phyloP scores from a whole-genome alignment of 2,888 invertebrate genomes.

The Chromoteleia sp. region DNA sequence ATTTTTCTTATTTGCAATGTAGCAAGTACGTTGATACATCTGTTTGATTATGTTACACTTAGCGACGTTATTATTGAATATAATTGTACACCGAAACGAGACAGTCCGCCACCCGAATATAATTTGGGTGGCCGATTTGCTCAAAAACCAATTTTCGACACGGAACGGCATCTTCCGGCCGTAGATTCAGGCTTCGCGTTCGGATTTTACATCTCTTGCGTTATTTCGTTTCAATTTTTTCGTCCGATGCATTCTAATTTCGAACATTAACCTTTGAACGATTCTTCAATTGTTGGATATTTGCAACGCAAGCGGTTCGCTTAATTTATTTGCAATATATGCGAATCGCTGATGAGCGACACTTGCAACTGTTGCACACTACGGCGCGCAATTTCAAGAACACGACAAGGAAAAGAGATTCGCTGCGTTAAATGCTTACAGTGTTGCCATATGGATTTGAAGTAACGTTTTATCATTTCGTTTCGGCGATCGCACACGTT shows the following conservation, averaged over 20 bases:
- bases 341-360: constrained; percentile 48
- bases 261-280: constrained; percentile 52
- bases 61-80: constrained; percentile 31
- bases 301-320: constrained; percentile 10
- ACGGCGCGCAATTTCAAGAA: constrained; percentile 60
- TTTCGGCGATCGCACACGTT: neutral
- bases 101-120: constrained; percentile 14
- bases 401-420: constrained; percentile 61
- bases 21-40: constrained; percentile 14
- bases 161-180: constrained; percentile 21
- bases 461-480: constrained; percentile 34
- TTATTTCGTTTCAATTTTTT: constrained; percentile 20
- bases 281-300: constrained; percentile 11
- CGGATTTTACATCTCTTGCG: neutral
- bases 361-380: constrained; percentile 53
- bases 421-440: constrained; percentile 46
- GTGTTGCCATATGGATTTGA: constrained; percentile 54
- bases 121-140: constrained; percentile 40
- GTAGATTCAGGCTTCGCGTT: neutral
- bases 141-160: constrained; percentile 46
- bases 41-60: constrained; percentile 24
- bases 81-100: constrained; percentile 31
- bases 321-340: constrained; percentile 45
- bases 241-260: constrained; percentile 39
- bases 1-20: constrained; percentile 20